Base-by-base conservation (phyloP, 2,113 vertebrate genomes). In the Nipponia nippon region DNA sequence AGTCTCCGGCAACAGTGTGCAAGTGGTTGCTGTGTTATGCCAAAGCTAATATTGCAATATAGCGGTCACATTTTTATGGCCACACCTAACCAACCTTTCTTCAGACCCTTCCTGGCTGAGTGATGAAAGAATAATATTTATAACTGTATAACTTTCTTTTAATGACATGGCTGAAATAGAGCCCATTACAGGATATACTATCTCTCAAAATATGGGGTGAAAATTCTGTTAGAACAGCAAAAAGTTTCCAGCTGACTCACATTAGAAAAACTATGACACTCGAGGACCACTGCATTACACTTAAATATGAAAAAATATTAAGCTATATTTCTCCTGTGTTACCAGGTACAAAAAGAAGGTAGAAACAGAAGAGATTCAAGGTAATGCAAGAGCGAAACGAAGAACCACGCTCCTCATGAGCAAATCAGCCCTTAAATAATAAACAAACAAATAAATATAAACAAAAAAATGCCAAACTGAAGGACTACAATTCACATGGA, bases 291-390 rank as follows among this genome's bases (percentile, higher is more conserved):
- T 50, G 13, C n/a, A 65, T 42, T 32, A 10, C 12, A 16, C 0
- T 5, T 20, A 21, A 71, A 58, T 1, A 55, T 1, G 12, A 32
- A 76, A 46, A n/a, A 42, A 17, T 0, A 52, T 7, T 5, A 10
- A 52, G 4, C 3, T 19, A 0, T 18, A n/a, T 27, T 11, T n/a
- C 5, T 86, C 26, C 10, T n/a, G 18, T 18, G 4, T 23, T 80
- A 18, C 0, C 20, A 22, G 7, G 21, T 1, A 27, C 6, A 50
- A 29, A 52, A 80, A 30, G 6, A 55, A 86, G 36, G 55, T 9
- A 29, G 40, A 89, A 92, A 56, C 1, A 8, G 17, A 59, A 32
- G 23, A 50, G 17, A 55, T 16, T 30, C 32, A 52, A 75, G 11
- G 10, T 20, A 61, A 40, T 8, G 7, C 13, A 70, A 62, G 34